Percentiles rank a stretch among this genome's conserved stretches.
Evolutionary conservation across 2,113 vertebrate genomes (phyloP).

Genomic region (Ammodramus savannarum): DNA sequence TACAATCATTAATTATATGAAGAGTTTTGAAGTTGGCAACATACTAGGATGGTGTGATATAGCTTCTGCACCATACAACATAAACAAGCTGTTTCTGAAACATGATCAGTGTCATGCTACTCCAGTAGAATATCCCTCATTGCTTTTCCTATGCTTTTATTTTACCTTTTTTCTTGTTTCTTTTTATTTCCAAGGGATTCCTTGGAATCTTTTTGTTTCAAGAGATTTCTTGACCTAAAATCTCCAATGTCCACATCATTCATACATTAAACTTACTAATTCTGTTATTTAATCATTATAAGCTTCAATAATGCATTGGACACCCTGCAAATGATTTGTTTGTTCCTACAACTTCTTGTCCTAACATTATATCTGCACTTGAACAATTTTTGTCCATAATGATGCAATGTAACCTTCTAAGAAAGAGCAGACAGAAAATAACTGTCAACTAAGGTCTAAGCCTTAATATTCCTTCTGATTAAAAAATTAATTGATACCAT

Average conservation of each 20-base stretch:
- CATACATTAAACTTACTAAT: not conserved
- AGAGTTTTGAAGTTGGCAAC: not conserved
- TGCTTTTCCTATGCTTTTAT: not conserved
- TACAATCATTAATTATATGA: not conserved
- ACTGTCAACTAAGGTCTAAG: not conserved
- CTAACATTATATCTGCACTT: not conserved
- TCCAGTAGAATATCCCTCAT: not conserved
- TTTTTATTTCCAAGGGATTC: not conserved
- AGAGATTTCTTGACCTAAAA: not conserved
- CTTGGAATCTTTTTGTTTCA: no score
- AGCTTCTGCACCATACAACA: not conserved
- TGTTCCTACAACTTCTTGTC: not conserved
- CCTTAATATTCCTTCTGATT: not conserved
- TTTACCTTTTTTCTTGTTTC: not conserved
- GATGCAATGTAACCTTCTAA: not conserved
- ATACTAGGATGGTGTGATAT: not conserved
- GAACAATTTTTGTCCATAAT: not conserved
- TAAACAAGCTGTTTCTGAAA: not conserved
- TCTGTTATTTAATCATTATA: not conserved
- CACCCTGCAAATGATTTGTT: not conserved
- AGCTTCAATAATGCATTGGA: not conserved
- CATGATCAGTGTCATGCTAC: not conserved
- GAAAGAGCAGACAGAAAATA: not conserved
- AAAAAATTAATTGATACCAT: not conserved
- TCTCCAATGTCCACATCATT: not conserved